A percentile compares a stretch with the other conserved stretches of the same genome.
Evolutionary conservation across 2,888 invertebrate species (phyloP).

Genomic region (Drosophila recens): DNA sequence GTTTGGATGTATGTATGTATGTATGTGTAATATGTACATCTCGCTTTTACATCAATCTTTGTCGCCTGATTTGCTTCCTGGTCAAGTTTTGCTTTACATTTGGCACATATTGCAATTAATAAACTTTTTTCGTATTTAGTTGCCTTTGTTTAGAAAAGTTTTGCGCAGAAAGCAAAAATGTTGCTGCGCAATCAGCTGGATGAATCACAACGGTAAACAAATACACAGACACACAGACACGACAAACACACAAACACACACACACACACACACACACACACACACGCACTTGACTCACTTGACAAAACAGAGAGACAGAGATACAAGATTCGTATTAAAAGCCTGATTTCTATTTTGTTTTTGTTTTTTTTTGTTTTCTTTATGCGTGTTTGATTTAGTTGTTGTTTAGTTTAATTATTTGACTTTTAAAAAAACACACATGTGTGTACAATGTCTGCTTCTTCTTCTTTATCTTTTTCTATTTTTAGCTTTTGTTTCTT

Average conservation of each 20-base stretch:
- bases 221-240: slow-evolving; percentile 17
- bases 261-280: slow-evolving; percentile 25
- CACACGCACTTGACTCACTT: slow-evolving; percentile 5
- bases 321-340: background rate
- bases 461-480: slow-evolving; percentile 16
- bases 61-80: slow-evolving; percentile 77
- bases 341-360: slow-evolving; percentile 3
- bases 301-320: slow-evolving; percentile 1
- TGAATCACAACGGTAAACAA: slow-evolving; percentile 75
- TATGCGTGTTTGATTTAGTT: slow-evolving; percentile 8
- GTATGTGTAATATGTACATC: slow-evolving; percentile 45
- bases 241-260: slow-evolving; percentile 8
- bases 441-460: slow-evolving; percentile 23
- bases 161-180: slow-evolving; percentile 63
- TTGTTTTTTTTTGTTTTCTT: slow-evolving; percentile 3
- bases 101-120: slow-evolving; percentile 51
- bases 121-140: slow-evolving; percentile 35
- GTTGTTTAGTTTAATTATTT: slow-evolving; percentile 39
- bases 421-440: slow-evolving; percentile 34
- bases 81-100: slow-evolving; percentile 56
- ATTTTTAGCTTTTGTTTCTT: slow-evolving; percentile 59
- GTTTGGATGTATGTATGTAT: background rate
- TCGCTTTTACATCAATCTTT: slow-evolving; percentile 78
- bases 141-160: slow-evolving; percentile 52
- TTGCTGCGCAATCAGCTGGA: slow-evolving; percentile 76